phyloP scores from a whole-genome alignment of 2,113 vertebrate species.

The Ariopsis seemanni region DNA sequence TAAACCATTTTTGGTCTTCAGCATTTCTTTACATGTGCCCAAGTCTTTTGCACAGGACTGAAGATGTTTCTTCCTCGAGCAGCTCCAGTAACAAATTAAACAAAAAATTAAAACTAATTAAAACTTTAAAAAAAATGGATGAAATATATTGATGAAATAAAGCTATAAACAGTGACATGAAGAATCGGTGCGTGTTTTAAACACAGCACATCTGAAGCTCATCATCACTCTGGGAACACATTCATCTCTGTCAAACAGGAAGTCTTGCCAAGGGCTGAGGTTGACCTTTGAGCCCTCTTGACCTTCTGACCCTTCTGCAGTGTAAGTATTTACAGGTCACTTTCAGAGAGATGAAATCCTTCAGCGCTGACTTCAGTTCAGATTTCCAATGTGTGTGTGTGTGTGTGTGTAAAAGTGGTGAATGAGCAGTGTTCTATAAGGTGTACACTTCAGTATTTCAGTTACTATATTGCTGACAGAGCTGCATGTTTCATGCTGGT shows the following conservation, averaged over 20 bases:
- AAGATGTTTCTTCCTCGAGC: background rate
- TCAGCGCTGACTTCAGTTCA: constrained; percentile 29
- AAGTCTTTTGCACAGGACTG: no score
- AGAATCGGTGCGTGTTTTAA: background rate
- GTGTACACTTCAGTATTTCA: background rate
- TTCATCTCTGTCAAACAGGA: constrained; percentile 49
- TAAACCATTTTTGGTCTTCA: no score
- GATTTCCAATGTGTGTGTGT: constrained; percentile 12
- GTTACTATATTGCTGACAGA: background rate
- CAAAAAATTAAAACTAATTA: background rate
- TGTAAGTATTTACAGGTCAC: constrained; percentile 1
- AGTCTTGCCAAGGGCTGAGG: constrained; percentile 34
- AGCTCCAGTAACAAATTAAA: background rate
- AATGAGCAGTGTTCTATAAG: background rate
- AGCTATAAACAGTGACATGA: background rate
- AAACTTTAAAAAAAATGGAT: background rate
- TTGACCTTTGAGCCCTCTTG: constrained; percentile 41
- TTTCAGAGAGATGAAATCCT: constrained; percentile 12
- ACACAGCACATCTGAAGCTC: background rate
- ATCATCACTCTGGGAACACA: constrained; percentile 44
- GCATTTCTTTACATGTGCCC: no score
- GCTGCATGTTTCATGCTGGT: background rate
- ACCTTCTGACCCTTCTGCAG: constrained; percentile 34
- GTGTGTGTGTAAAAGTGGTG: background rate
- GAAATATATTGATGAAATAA: background rate